Evolutionary conservation across 2,888 invertebrate species (phyloP), one percentile per base, ranked within the genome.

Genomic region (Drosophila nigricruria): DNA sequence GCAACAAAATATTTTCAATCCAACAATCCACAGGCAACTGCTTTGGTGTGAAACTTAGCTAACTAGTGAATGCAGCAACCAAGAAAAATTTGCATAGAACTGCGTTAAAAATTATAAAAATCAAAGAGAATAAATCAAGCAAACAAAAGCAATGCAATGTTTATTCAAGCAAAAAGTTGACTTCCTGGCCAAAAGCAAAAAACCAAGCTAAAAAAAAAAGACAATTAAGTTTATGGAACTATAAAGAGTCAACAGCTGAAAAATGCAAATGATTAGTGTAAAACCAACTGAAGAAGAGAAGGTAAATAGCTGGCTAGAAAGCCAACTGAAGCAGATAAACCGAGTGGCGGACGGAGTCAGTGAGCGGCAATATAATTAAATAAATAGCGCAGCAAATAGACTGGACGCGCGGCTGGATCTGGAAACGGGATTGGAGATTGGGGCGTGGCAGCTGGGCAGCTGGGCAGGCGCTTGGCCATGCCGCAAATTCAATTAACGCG

Each of bases 401-500:
- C 79, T 61, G 65, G 25, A 66, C 10, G 38, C 20, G 20, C 16
- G 38, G 25, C 53, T 53, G 53, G 38, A 25, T 53, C n/a, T n/a
- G 38, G 25, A 20, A 38, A 34, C 18, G 53, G 36, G 53, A 38
- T 53, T 38, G 53, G 12, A 36, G 53, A 38, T 25, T 36, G 53
- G 45, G 57, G 49, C 25, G 23, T 43, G 68, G 42, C 56, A 20
- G 16, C 43, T 50, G 58, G 50, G 23, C 53, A 68, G 66, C 25
- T 54, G 42, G 43, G 23, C 58, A 63, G 66, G 65, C 52, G 65
- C 34, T 36, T 38, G 38, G 60, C 53, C 65, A 66, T 52, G 84
- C 88, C 89, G 57, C 84, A 85, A 89, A 89, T 89, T 85, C 84
- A 89, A 85, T 85, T 85, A 84, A 84, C 66, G 70, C 60, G 64